Evolutionary conservation across 2,888 invertebrate genomes (phyloP).

Genomic region (Morpho achilles): DNA sequence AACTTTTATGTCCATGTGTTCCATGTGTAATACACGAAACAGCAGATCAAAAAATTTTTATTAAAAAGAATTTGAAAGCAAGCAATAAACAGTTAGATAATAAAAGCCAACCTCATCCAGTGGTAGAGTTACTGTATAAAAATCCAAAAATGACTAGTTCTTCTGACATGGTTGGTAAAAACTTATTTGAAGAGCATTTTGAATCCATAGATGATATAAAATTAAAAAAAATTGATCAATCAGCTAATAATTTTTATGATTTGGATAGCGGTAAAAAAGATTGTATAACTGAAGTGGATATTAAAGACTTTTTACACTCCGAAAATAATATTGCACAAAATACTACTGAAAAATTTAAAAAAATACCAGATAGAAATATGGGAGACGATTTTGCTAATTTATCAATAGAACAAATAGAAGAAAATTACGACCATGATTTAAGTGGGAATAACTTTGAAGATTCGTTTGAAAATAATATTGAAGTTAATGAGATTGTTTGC

Average conservation of each 20-base stretch:
- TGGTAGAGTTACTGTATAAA: slow-evolving; percentile 59
- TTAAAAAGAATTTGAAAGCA: slow-evolving; percentile 32
- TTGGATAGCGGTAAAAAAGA: slow-evolving; percentile 23
- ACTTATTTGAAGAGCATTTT: slow-evolving; percentile 30
- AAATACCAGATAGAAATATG: slow-evolving; percentile 29
- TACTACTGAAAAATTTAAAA: background rate
- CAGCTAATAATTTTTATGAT: slow-evolving; percentile 30
- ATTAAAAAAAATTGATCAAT: slow-evolving; percentile 30
- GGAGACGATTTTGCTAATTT: slow-evolving; percentile 36
- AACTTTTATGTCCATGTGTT: slow-evolving; percentile 55
- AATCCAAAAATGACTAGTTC: slow-evolving; percentile 55
- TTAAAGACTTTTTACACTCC: background rate
- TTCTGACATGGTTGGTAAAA: slow-evolving; percentile 39
- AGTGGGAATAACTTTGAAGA: slow-evolving; percentile 49
- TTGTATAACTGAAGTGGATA: slow-evolving; percentile 3
- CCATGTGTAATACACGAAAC: slow-evolving; percentile 64
- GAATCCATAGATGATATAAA: slow-evolving; percentile 36
- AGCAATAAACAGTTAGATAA: slow-evolving; percentile 12
- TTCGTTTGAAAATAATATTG: slow-evolving; percentile 45
- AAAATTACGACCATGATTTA: slow-evolving; percentile 50
- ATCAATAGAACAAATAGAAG: slow-evolving; percentile 50
- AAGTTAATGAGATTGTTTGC: slow-evolving; percentile 38
- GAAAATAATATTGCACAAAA: background rate
- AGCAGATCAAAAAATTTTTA: slow-evolving; percentile 39
- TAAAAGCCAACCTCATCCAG: slow-evolving; percentile 30